phyloP scores from a whole-genome alignment of 2,113 vertebrate genomes.

The Macaca mulatta region DNA sequence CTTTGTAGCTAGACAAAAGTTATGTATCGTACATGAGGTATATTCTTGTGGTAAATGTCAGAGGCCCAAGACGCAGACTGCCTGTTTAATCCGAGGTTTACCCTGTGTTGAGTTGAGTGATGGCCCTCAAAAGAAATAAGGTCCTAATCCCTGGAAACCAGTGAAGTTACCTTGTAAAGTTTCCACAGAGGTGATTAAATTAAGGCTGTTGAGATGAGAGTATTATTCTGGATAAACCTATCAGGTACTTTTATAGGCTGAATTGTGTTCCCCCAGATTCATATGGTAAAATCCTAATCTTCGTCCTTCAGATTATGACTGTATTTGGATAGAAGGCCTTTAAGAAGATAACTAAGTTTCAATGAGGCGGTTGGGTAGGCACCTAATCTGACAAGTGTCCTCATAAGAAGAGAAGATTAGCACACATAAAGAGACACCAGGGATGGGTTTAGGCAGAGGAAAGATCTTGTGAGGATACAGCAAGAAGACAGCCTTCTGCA shows the following conservation, averaged over 20 bases:
- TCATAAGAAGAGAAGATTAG: too few species aligned
- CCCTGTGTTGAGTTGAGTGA: not conserved
- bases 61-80: not conserved
- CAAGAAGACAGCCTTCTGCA: not conserved
- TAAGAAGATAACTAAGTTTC: not conserved
- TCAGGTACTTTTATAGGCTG: not conserved
- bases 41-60: not conserved
- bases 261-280: not conserved
- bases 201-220: not conserved
- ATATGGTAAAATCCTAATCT: too few species aligned
- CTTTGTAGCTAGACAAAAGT: not conserved
- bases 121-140: not conserved
- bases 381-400: accelerated
- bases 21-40: not conserved
- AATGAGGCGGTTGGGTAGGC: not conserved
- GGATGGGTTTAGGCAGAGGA: not conserved
- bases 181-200: not conserved
- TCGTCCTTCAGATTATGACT: not conserved
- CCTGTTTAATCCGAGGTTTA: not conserved
- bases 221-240: not conserved
- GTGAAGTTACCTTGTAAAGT: not conserved
- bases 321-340: not conserved
- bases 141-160: not conserved
- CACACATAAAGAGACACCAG: not conserved
- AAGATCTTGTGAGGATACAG: not conserved